These are phyloP conservation scores for Luscinia luscinia DNA, from an alignment of 2,797 vertebrate species.

Conservation along the genomic window DNA sequence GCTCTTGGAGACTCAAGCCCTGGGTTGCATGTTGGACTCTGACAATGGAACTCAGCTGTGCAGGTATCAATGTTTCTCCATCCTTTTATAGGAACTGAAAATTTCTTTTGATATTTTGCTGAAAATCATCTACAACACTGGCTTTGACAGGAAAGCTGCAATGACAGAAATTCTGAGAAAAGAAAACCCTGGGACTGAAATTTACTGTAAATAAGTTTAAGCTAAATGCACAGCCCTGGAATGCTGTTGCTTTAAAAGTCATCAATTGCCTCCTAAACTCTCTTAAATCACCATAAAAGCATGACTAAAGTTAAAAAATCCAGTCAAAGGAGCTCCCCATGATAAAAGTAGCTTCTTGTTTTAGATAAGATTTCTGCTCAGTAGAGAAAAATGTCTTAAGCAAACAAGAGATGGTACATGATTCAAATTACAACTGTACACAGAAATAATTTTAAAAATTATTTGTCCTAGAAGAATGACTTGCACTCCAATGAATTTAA, in stretches of 20 bases:
- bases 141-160: conserved; percentile 47
- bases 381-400: background rate
- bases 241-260: conserved; percentile 50
- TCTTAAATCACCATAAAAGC: conserved; percentile 66
- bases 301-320: background rate
- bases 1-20: background rate
- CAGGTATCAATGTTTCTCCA: background rate
- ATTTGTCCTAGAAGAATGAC: background rate
- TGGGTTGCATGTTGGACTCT: background rate
- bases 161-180: conserved; percentile 58
- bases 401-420: background rate
- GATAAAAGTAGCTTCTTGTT: conserved; percentile 33
- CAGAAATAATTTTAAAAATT: background rate
- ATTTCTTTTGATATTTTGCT: background rate
- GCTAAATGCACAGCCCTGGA: conserved; percentile 46
- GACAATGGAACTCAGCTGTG: background rate
- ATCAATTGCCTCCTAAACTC: conserved; percentile 73
- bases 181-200: conserved; percentile 51
- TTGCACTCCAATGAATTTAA: background rate
- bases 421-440: background rate
- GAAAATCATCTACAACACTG: background rate
- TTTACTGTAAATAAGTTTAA: conserved; percentile 70
- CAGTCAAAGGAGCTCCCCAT: background rate
- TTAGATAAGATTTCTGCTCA: conserved; percentile 11
- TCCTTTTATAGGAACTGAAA: background rate